Evolutionary conservation across 1,140 invertebrate genomes (phyloP), one percentile per base, ranked within the genome.

Genomic region (Drosophila kanapiae): DNA sequence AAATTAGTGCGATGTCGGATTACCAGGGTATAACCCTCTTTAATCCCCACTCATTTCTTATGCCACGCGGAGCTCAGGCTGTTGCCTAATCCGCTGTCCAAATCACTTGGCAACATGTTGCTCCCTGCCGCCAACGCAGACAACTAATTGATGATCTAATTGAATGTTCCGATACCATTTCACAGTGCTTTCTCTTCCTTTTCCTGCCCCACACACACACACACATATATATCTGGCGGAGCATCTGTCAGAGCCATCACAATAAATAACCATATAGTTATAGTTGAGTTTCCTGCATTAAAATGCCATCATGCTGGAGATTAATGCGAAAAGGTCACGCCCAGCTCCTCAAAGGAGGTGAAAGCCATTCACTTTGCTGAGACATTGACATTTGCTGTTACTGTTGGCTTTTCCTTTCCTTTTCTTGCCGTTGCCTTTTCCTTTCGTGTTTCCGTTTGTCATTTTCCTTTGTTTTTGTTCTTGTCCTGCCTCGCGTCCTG

Each of bases 311-410:
- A 75, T 74, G 59, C 80, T 80, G 63, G 77, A 87, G 84, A 87
- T 83, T 88, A 87, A 87, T 87, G 84, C 59, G 84, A 83, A 83
- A 80, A 88, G 84, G 84, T 88, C 84, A 87, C 82, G 83, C 84
- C 75, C 62, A 88, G 58, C 68, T 65, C 61, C 51, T 60, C 38
- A 63, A 16, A 23, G 51, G 56, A 70, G 56, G 53, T 65, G 62
- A 67, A 69, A 54, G 43, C 62, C 63, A 69, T 80, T 70, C 65
- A 65, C 80, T 60, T 57, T 60, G 37, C 67, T 58, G 38, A 71
- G 62, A 60, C 82, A 81, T 81, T 81, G 82, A 81, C 80, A 83
- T 80, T 88, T 71, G 48, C 29, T 16, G 48, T 88, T 71, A 71
- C 64, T 70, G 29, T 69, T 57, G 69, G 51, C 53, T 58, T 48